These are phyloP conservation scores for Montipora capricornis DNA, from an alignment of 64 coral and sea anemone genomes.

Conservation along the genomic window DNA sequence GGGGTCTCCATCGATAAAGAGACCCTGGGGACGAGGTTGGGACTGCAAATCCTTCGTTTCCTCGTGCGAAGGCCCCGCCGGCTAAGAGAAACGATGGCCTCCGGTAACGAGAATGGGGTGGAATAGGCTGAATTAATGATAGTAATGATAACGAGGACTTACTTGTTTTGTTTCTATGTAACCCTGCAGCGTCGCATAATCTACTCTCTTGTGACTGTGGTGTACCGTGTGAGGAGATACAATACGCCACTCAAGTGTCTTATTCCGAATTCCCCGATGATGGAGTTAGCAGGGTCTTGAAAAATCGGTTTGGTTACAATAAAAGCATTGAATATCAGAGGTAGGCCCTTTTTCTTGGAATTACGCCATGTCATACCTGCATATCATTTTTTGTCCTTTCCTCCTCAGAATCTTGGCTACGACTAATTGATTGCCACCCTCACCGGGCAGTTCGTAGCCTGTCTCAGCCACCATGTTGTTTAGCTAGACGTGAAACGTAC, in stretches of 20 bases:
- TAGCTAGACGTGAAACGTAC: too few relatives aligned
- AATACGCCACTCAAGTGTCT: constrained; percentile 29
- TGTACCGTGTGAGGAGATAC: constrained; percentile 21
- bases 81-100: too few relatives aligned
- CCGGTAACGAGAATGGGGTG: neutral
- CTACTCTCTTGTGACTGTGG: constrained; percentile 9
- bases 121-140: neutral
- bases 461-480: too few relatives aligned
- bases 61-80: too few relatives aligned
- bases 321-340: constrained; percentile 35
- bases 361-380: too few relatives aligned
- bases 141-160: neutral
- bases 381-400: too few relatives aligned
- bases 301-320: constrained; percentile 12
- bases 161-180: neutral
- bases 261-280: constrained; percentile 56
- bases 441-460: too few relatives aligned
- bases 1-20: too few relatives aligned
- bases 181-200: neutral
- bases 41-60: too few relatives aligned
- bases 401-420: too few relatives aligned
- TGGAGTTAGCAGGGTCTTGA: constrained; percentile 17
- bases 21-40: too few relatives aligned
- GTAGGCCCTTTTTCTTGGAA: neutral
- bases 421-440: too few relatives aligned